Base-by-base conservation (phyloP, 2,113 vertebrate genomes). In the Delphinapterus leucas region DNA sequence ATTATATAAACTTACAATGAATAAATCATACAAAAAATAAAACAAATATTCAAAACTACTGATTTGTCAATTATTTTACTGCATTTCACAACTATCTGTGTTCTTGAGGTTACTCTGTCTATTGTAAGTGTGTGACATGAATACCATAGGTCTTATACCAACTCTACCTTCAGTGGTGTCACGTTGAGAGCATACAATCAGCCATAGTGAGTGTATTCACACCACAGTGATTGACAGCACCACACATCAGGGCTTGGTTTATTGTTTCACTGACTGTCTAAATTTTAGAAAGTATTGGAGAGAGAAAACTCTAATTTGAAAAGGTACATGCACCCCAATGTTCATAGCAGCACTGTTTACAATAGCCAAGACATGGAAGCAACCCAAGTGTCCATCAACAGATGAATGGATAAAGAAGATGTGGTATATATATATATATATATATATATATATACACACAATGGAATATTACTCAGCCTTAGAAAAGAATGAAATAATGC, bases 171-270 rank as follows among this genome's bases (percentile, higher is more conserved):
- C 14, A 26, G 23, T 26, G 31, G 8, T 4, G 0, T 13, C 31
- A 26, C 0, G 0, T 14, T 20, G 33, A 2, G 7, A 41, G 12
- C 11, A 9, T 23, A 9, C 53, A 58, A 7, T 67, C 73, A 44
- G 2, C 31, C 11, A 17, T 0, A 8, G 20, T 33, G 33, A 25
- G 26, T 7, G 3, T 31, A 26, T 20, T 20, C 58, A n/a, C 41
- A 12, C 9, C 10, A 28, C 1, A 2, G 3, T 67, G 92, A 55
- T 1, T 13, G 31, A 71, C 7, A 44, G 31, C 31, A 44, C 26
- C 74, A 26, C 25, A 84, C 41, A 88, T 14, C 23, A 20, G 15
- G 20, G 26, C 55, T 49, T 33, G 25, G 55, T 18, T 55, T 33
- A 58, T 14, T 20, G 15, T 28, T 25, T 38, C 9, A 41, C 0